These are phyloP conservation scores for Amphipoea lucens DNA, from an alignment of 2,888 invertebrate genomes.

Conservation along the genomic window DNA sequence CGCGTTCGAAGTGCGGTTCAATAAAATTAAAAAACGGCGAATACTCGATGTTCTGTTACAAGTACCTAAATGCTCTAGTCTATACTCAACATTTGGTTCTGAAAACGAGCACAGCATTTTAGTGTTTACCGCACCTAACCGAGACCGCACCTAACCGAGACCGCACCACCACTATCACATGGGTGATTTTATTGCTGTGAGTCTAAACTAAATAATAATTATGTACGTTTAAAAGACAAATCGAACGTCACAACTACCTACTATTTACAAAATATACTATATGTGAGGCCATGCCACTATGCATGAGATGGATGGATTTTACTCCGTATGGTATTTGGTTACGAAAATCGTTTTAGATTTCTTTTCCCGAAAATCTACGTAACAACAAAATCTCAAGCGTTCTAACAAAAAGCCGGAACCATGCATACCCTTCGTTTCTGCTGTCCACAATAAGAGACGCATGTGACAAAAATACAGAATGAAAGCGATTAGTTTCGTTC, in stretches of 20 bases:
- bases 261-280: not conserved
- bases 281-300: not conserved
- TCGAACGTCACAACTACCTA: not conserved
- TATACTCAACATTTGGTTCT: not conserved
- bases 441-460: slow-evolving; percentile 75
- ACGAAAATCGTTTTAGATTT: not conserved
- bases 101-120: slow-evolving; percentile 6
- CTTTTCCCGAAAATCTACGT: not conserved
- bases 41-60: too few relatives aligned
- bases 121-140: not conserved
- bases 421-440: slow-evolving; percentile 80
- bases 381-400: slow-evolving; percentile 9
- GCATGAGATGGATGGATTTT: not conserved
- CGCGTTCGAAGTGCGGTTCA: too few relatives aligned
- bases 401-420: slow-evolving; percentile 19
- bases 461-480: slow-evolving; percentile 74
- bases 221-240: not conserved
- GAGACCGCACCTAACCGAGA: not conserved
- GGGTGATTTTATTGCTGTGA: slow-evolving; percentile 6
- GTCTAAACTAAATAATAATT: slow-evolving; percentile 13
- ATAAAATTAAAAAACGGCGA: too few relatives aligned
- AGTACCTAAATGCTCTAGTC: too few relatives aligned
- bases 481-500: slow-evolving; percentile 71
- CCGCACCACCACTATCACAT: not conserved
- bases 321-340: not conserved